These are phyloP conservation scores for Heliothis peltigera DNA, from an alignment of 2,888 invertebrate species.

Conservation along the genomic window DNA sequence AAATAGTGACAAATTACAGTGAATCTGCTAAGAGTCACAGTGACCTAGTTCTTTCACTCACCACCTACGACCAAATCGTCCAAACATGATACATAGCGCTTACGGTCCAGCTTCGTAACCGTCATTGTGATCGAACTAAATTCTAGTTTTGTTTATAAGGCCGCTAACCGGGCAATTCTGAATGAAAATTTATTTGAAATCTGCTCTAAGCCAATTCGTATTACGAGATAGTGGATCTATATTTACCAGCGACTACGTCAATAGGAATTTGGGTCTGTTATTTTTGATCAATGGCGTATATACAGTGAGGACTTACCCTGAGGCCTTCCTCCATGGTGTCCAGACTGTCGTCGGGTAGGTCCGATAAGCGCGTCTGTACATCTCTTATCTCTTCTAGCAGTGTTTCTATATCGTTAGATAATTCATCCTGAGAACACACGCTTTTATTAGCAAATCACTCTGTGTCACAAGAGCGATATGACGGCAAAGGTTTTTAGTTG, in stretches of 20 bases:
- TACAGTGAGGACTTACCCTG: constrained; percentile 90
- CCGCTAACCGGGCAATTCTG: constrained; percentile 48
- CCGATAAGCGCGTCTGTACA: constrained; percentile 92
- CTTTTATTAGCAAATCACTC: constrained; percentile 79
- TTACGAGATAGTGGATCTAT: constrained; percentile 63
- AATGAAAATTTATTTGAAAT: constrained; percentile 32
- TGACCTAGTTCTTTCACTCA: constrained; percentile 22
- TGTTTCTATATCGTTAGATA: constrained; percentile 92
- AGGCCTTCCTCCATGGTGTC: constrained; percentile 93
- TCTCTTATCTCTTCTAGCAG: constrained; percentile 92
- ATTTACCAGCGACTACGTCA: constrained; percentile 62
- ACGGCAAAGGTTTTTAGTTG: constrained; percentile 59
- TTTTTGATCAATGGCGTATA: constrained; percentile 65
- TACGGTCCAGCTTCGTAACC: constrained; percentile 9
- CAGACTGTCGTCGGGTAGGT: constrained; percentile 92
- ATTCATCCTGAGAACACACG: constrained; percentile 90
- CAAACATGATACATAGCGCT: constrained; percentile 20
- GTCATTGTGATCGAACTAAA: constrained; percentile 44
- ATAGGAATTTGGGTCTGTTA: constrained; percentile 62
- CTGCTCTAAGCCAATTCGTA: constrained; percentile 39
- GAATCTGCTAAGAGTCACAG: neutral
- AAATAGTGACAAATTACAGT: constrained; percentile 6
- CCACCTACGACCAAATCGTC: constrained; percentile 1
- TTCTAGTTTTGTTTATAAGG: constrained; percentile 84
- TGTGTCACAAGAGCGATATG: constrained; percentile 59